A percentile compares a stretch with the other conserved stretches of the same genome.
Evolutionary conservation across 1,140 invertebrate genomes (phyloP).

Genomic region (Neuroterus valhalla): DNA sequence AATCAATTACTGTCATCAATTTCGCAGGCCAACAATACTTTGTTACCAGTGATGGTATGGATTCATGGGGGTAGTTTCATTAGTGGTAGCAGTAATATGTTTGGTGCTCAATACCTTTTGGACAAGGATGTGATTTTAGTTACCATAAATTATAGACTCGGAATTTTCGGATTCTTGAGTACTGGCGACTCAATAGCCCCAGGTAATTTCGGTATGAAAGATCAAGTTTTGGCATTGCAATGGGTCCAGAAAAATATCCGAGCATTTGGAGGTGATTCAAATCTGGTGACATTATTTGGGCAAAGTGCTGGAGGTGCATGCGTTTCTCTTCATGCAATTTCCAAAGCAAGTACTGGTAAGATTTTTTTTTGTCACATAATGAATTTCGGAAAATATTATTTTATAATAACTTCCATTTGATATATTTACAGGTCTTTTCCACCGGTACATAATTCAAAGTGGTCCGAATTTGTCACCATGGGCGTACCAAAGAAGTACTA

Average conservation of each 20-base stretch:
- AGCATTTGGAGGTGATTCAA: conserved; percentile 71
- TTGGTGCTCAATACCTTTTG: conserved; percentile 66
- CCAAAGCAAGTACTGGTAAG: neutral
- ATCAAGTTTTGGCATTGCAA: conserved; percentile 70
- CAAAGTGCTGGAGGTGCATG: conserved; percentile 56
- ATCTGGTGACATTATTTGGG: conserved; percentile 64
- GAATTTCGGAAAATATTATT: too few species aligned
- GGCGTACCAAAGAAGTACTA: neutral
- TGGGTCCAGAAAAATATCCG: conserved; percentile 66
- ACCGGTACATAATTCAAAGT: neutral
- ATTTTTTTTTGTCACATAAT: too few species aligned
- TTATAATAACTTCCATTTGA: neutral
- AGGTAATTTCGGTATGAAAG: conserved; percentile 75
- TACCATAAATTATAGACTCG: conserved; percentile 76
- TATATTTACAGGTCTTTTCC: neutral
- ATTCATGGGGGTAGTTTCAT: conserved; percentile 75
- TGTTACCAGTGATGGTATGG: conserved; percentile 50
- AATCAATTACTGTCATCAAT: neutral
- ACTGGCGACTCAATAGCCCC: conserved; percentile 63
- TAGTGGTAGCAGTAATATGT: conserved; percentile 42
- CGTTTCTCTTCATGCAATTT: neutral
- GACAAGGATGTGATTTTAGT: conserved; percentile 73
- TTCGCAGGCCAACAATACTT: neutral
- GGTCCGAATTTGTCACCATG: neutral
- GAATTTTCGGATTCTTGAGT: conserved; percentile 67